Evolutionary conservation across 2,113 vertebrate species (phyloP), one percentile per base, ranked within the genome.

Genomic region (Lasiurus borealis): DNA sequence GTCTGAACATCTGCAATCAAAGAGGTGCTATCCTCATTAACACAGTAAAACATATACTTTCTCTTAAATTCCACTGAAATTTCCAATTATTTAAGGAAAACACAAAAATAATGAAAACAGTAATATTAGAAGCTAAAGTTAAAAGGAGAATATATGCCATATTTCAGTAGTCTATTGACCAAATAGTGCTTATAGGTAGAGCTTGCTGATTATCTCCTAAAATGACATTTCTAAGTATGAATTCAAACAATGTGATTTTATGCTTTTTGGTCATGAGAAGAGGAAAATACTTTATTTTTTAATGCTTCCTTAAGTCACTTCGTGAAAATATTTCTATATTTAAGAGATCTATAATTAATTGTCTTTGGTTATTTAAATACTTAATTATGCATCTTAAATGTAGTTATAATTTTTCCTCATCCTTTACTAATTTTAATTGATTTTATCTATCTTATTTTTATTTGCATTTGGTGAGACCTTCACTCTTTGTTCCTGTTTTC

Each of bases 21-120:
- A 95, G 2, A 4, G 52, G 3, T 57, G 29, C 1, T 52, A 23
- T 57, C 3, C 34, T 94, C 40, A 59, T 75, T 72, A 92, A 54
- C 18, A 27, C 5, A 81, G 3, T 81, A 40, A 92, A 85, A 57
- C 5, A 54, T 40, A n/a, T 68, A 15, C 12, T 71, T 62, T 8
- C 66, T 95, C n/a, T 88, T 93, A 85, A 82, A 11, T 72, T 94
- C 36, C 7, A 85, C 46, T 71, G 18, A 21, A 81, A 68, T 40
- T 66, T 0, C 80, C 13, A 52, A 6, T 27, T 34, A 78, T 90
- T 89, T 2, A 31, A 50, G 4, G 8, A 71, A 64, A 91, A 59
- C 2, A 87, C 68, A 12, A 83, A 36, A 76, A 40, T 2, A 52
- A 34, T 85, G 46, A 40, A 85, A 84, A 34, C 27, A 68, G 8